These are phyloP conservation scores for Thera obeliscata DNA, from an alignment of 2,888 invertebrate genomes.

Conservation along the genomic window DNA sequence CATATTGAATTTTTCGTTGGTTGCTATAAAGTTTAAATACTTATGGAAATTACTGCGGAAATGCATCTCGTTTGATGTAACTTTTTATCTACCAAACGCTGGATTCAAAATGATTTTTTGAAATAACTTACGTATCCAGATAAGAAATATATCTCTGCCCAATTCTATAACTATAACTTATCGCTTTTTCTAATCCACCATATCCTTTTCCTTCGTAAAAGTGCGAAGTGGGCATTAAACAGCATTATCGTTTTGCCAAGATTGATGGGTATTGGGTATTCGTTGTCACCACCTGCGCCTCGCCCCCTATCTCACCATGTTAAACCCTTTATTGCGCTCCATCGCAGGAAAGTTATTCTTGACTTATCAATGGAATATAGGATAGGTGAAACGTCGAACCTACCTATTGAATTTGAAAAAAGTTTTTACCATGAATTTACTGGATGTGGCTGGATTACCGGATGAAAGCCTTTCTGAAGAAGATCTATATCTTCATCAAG, in stretches of 20 bases:
- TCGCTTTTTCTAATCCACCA: conserved; percentile 7
- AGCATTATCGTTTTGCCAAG: conserved; percentile 70
- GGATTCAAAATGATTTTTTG: not conserved
- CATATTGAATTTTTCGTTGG: conserved; percentile 13
- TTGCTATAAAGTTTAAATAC: conserved; percentile 21
- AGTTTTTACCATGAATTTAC: not conserved
- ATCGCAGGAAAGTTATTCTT: conserved; percentile 1
- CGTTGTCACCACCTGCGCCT: conserved; percentile 63
- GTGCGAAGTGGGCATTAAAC: conserved; percentile 55
- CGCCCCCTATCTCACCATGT: conserved; percentile 35
- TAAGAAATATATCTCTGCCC: not conserved
- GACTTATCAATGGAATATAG: not conserved
- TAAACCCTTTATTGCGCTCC: not conserved
- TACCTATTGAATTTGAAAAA: not conserved
- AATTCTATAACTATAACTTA: not conserved
- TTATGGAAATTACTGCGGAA: conserved; percentile 4
- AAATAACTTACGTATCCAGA: not conserved
- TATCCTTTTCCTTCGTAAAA: conserved; percentile 1
- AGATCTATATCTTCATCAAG: too few species aligned
- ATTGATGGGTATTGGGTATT: conserved; percentile 66
- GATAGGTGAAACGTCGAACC: too few species aligned
- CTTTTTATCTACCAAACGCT: not conserved
- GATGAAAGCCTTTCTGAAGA: too few species aligned
- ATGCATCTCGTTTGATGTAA: not conserved
- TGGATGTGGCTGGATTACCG: too few species aligned